Percentiles rank a stretch among this genome's conserved stretches.
These are phyloP conservation scores for Hypomesus transpacificus DNA, from an alignment of 2,113 vertebrate genomes.

Conservation along the genomic window DNA sequence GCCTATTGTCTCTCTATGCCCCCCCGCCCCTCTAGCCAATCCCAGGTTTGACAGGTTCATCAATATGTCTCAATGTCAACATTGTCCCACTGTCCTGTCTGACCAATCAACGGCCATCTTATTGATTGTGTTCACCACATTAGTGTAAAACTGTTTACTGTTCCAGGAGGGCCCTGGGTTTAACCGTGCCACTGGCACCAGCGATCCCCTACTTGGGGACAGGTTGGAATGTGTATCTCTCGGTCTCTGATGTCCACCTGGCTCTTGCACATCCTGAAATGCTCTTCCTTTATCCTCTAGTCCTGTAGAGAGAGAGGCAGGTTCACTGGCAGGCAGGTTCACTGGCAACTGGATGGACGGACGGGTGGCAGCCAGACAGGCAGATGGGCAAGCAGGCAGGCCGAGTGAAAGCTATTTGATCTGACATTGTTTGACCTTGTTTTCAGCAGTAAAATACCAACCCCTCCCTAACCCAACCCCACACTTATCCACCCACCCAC, in stretches of 20 bases:
- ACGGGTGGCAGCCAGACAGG: slow-evolving; percentile 7
- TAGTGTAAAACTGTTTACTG: not conserved
- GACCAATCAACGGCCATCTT: slow-evolving; percentile 1
- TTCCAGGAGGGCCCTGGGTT: not conserved
- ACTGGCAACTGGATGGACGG: not conserved
- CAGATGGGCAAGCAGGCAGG: not conserved
- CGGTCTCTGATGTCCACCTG: not conserved
- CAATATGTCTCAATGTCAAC: slow-evolving; percentile 67
- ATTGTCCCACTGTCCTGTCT: slow-evolving; percentile 29
- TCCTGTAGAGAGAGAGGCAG: not conserved
- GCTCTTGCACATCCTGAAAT: not conserved
- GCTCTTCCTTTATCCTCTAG: not conserved
- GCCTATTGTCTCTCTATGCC: not conserved
- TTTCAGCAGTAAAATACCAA: slow-evolving; percentile 35
- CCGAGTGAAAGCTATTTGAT: slow-evolving; percentile 42
- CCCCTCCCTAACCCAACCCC: slow-evolving; percentile 39
- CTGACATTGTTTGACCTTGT: slow-evolving; percentile 66
- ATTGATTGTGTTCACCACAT: not conserved
- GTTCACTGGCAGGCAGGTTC: not conserved
- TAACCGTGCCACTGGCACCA: not conserved
- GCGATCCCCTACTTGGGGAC: not conserved
- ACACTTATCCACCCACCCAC: slow-evolving; percentile 64
- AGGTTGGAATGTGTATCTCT: not conserved
- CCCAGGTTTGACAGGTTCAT: slow-evolving; percentile 42
- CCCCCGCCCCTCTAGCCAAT: slow-evolving; percentile 26